phyloP scores from a whole-genome alignment of 2,113 vertebrate species.

The Tachysurus fulvidraco region DNA sequence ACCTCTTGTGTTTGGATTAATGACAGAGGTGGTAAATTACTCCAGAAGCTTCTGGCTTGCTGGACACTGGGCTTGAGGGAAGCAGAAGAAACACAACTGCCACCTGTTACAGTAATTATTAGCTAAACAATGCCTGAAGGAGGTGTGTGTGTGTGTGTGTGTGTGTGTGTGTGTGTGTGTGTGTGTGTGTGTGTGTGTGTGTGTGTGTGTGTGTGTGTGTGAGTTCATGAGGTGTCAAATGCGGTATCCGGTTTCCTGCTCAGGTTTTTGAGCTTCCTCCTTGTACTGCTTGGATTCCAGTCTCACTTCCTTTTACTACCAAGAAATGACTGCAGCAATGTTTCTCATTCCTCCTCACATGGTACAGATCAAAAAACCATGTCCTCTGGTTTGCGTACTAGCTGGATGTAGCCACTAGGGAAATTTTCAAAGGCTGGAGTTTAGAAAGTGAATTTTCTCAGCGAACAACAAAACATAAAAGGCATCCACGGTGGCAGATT shows the following conservation, averaged over 20 bases:
- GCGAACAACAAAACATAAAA: conserved; percentile 70
- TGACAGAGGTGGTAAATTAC: conserved; percentile 56
- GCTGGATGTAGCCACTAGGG: conserved; percentile 40
- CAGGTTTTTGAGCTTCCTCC: conserved; percentile 43
- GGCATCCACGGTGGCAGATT: conserved; percentile 64
- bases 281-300: conserved; percentile 4
- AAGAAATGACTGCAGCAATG: conserved; percentile 3
- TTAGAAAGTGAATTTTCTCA: conserved; percentile 48
- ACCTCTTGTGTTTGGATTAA: conserved; percentile 65
- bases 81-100: conserved; percentile 54
- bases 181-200: conserved; percentile 3
- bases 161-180: conserved; percentile 1
- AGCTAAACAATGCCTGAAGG: conserved; percentile 59
- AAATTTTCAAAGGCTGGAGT: conserved; percentile 44
- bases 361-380: conserved; percentile 36
- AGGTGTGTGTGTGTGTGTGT: background rate
- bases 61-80: conserved; percentile 38
- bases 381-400: conserved; percentile 36
- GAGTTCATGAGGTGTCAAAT: background rate
- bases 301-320: conserved; percentile 1
- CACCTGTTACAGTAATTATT: conserved; percentile 72
- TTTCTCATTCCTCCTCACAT: conserved; percentile 5
- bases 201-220: background rate
- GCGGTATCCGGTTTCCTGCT: conserved; percentile 38
- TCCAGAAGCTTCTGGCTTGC: conserved; percentile 41